phyloP scores from a whole-genome alignment of 2,797 vertebrate genomes.

The Neosilurus hyrtlii region DNA sequence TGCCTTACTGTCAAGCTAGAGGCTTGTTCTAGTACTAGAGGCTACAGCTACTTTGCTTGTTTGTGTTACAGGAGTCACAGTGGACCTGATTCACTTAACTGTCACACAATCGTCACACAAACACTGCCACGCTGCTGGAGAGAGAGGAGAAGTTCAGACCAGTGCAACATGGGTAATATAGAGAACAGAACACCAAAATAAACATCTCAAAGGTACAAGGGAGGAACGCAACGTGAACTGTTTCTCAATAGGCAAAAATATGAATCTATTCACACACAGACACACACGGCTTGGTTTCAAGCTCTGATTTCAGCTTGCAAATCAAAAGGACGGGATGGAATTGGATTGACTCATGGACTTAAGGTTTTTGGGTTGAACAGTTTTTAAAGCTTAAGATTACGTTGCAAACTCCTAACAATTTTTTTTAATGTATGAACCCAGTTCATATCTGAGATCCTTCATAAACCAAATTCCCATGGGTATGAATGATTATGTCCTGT shows the following conservation, averaged over 20 bases:
- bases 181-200: constrained; percentile 75
- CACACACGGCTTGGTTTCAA: constrained; percentile 52
- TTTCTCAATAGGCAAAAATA: constrained; percentile 80
- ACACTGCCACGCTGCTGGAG: constrained; percentile 46
- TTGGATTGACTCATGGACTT: no score
- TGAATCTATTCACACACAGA: constrained; percentile 74
- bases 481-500: no score
- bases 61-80: constrained; percentile 76
- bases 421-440: no score
- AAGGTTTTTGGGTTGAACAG: no score
- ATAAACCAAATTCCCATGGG: no score
- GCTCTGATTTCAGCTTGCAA: no score
- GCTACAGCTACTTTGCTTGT: constrained; percentile 69
- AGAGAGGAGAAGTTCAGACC: constrained; percentile 14
- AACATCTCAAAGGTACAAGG: constrained; percentile 80
- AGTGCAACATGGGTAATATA: constrained; percentile 58
- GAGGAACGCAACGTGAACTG: constrained; percentile 78
- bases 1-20: constrained; percentile 51
- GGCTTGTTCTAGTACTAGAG: constrained; percentile 51
- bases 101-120: constrained; percentile 74
- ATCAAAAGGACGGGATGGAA: no score
- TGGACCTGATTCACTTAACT: constrained; percentile 75
- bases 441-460: no score
- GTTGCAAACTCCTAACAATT: no score
- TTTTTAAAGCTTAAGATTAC: no score